A percentile compares a stretch with the other conserved stretches of the same genome.
These are phyloP conservation scores for Rhinogobius similis DNA, from an alignment of 2,113 vertebrate genomes.

Conservation along the genomic window DNA sequence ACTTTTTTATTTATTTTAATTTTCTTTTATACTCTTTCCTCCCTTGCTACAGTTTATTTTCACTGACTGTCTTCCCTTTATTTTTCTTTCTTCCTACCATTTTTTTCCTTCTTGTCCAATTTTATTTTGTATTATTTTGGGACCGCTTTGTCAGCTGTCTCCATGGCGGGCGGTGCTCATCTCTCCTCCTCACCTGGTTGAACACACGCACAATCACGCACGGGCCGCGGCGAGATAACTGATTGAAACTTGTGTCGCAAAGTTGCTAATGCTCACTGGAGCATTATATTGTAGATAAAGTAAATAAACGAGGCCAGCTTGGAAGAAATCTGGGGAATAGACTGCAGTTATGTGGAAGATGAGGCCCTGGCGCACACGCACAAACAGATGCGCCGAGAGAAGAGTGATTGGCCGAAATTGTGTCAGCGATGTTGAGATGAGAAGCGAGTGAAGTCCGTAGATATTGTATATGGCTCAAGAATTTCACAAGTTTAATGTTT, in stretches of 20 bases:
- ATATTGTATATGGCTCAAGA: conserved; percentile 71
- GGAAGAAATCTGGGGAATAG: conserved; percentile 89
- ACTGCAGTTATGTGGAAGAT: conserved; percentile 85
- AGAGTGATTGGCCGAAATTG: conserved; percentile 38
- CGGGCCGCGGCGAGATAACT: conserved; percentile 75
- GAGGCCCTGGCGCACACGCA: conserved; percentile 25
- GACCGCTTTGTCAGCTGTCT: conserved; percentile 59
- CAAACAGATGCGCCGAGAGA: conserved; percentile 28
- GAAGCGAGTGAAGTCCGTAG: conserved; percentile 32
- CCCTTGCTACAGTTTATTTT: conserved; percentile 55
- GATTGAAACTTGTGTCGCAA: conserved; percentile 91
- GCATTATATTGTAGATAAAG: conserved; percentile 97
- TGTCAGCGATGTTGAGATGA: conserved; percentile 56
- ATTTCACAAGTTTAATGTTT: conserved; percentile 78
- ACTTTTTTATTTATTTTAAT: conserved; percentile 51
- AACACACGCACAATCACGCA: conserved; percentile 50
- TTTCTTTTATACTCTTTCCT: conserved; percentile 52
- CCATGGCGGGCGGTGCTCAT: conserved; percentile 50
- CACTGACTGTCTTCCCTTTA: conserved; percentile 40
- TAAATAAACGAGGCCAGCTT: conserved; percentile 94
- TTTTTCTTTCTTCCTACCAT: conserved; percentile 33
- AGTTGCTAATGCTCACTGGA: conserved; percentile 93
- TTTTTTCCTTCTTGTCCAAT: conserved; percentile 49
- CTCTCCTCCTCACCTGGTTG: conserved; percentile 67
- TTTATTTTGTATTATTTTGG: conserved; percentile 62